phyloP scores from a whole-genome alignment of 2,797 vertebrate genomes.

The Luscinia megarhynchos region DNA sequence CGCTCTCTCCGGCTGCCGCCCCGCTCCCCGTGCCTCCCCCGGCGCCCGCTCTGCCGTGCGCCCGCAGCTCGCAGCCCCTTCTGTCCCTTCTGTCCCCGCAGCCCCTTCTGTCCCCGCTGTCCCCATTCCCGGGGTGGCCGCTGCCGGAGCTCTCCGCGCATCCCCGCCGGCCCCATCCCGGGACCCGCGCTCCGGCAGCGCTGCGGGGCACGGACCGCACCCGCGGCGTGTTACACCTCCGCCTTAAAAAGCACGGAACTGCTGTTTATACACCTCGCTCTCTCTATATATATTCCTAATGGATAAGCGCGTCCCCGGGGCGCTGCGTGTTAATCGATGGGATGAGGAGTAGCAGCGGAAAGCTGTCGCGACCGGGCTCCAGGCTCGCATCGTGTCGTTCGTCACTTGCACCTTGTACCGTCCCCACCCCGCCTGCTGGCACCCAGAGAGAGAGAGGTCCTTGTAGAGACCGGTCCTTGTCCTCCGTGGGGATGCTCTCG shows the following conservation, averaged over 20 bases:
- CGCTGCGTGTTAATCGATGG: background rate
- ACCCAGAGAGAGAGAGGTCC: background rate
- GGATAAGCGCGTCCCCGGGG: background rate
- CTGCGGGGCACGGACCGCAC: background rate
- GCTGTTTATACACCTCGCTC: accelerated
- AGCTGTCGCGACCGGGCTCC: background rate
- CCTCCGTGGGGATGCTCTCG: background rate
- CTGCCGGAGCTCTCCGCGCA: too few species aligned
- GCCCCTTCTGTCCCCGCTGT: background rate
- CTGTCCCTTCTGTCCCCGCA: background rate
- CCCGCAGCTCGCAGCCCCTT: background rate
- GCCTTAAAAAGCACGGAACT: background rate
- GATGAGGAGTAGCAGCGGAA: background rate
- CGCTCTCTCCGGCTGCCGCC: too few species aligned
- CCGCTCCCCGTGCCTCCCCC: background rate
- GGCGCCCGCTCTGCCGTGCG: background rate
- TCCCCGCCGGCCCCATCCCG: background rate
- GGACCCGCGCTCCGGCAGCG: background rate
- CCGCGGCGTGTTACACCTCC: background rate
- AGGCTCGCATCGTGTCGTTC: accelerated
- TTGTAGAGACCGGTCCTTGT: too few species aligned
- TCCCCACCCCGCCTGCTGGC: too few species aligned
- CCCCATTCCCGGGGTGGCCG: too few species aligned
- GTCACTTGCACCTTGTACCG: background rate
- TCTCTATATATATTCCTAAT: accelerated